Conservation (phyloP, 2,113 vertebrate genomes). For the Ictidomys tridecemlineatus region DNA sequence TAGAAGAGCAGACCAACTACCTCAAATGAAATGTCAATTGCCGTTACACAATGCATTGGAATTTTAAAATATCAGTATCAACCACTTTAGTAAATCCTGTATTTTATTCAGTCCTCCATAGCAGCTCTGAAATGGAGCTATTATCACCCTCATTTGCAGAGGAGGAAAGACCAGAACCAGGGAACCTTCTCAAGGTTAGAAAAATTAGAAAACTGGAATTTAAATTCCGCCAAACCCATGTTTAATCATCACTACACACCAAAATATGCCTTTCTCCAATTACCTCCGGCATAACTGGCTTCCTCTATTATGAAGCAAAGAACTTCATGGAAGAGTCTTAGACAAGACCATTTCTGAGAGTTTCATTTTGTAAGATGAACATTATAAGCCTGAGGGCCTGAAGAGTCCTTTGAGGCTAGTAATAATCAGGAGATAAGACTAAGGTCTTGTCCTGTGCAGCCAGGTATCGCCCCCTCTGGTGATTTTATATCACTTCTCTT, state of each 20-base stretch:
- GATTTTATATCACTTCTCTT: not conserved
- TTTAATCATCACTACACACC: not conserved
- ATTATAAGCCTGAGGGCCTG: not conserved
- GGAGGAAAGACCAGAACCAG: accelerated
- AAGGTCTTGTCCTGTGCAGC: not conserved
- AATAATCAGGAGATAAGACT: not conserved
- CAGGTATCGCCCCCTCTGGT: not conserved
- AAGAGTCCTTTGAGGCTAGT: not conserved
- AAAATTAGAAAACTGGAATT: not conserved
- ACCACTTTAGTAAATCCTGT: not conserved
- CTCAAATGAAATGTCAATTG: not conserved
- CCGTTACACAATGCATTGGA: not conserved
- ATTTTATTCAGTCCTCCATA: not conserved
- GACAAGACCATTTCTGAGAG: not conserved
- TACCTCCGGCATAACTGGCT: not conserved
- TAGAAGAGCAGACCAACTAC: not conserved
- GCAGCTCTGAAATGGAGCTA: not conserved
- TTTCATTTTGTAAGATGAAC: not conserved
- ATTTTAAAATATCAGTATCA: not conserved
- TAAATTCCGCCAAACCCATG: not conserved
- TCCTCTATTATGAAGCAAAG: not conserved
- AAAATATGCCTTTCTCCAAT: not conserved
- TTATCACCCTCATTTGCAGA: not conserved
- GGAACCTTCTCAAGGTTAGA: not conserved
- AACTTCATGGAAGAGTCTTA: not conserved